Evolutionary conservation across 2,888 invertebrate genomes (phyloP), one percentile per base, ranked within the genome.

Genomic region (Acanthosepion lycidas): DNA sequence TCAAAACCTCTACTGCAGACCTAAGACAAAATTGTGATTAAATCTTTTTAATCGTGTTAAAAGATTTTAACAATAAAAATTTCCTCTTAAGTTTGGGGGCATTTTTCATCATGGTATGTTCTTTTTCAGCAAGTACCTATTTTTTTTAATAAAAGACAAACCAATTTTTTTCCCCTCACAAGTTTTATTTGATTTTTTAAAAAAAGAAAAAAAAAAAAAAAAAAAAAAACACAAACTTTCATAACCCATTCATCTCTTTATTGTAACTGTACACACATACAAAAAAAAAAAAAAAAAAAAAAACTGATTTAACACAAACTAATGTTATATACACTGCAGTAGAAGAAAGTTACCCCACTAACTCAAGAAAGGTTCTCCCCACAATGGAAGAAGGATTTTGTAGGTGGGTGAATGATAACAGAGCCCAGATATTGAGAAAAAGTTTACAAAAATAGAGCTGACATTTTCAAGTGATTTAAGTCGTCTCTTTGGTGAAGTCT

Each of bases 371-470:
- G 15, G n/a, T n/a, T n/a, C 0, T 12, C 4, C 5, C 9, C 8
- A 1, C 15, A n/a, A 23, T 26, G 33, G 18, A n/a, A n/a, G 78
- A n/a, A 9, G n/a, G 78, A n/a, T 15, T 6, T 3, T 5, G 20
- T 20, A 20, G n/a, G 78, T n/a, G 15, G 18, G 23, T 42, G n/a
- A 15, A 78, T 78, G n/a, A 78, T 78, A 78, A 78, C 55, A 59
- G 78, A 78, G 78, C n/a, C 78, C 78, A 78, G n/a, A 33, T n/a
- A 78, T 78, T 78, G 78, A 78, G 78, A 78, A 78, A 78, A 78
- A 78, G n/a, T 78, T 78, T 78, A 78, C 78, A 78, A 78, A 78
- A 78, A 78, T 78, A 78, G n/a, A 78, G n/a, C 78, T 78, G 78
- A 33, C n/a, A 78, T 78, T 78, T 78, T 78, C 23, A 12, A n/a